These are phyloP conservation scores for Monomorium pharaonis DNA, from an alignment of 1,140 invertebrate genomes.

Conservation along the genomic window DNA sequence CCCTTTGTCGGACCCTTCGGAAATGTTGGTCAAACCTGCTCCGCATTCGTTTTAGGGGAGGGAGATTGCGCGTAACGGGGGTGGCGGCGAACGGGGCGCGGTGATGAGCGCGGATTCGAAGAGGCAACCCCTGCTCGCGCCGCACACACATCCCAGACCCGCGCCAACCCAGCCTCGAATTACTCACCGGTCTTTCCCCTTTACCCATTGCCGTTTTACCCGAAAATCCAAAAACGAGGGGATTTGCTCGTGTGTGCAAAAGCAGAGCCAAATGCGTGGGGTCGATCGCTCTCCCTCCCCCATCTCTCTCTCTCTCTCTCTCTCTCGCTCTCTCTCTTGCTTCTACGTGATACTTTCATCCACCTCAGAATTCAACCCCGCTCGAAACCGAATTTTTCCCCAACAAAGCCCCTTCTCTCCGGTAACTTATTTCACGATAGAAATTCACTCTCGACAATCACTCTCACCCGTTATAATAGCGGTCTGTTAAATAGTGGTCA, in stretches of 20 bases:
- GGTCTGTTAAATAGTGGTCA: neutral
- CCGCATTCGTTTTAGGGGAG: conserved; percentile 5
- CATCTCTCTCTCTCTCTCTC: conserved; percentile 8
- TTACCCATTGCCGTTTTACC: conserved; percentile 70
- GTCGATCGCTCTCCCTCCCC: conserved; percentile 38
- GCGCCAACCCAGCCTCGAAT: conserved; percentile 67
- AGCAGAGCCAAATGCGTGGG: conserved; percentile 61
- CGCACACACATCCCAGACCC: conserved; percentile 10
- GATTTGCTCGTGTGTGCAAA: conserved; percentile 68
- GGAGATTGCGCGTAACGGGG: conserved; percentile 63
- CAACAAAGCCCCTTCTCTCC: conserved; percentile 37
- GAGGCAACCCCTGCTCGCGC: conserved; percentile 50
- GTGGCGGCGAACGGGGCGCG: conserved; percentile 45
- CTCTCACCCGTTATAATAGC: conserved; percentile 35
- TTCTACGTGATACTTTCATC: conserved; percentile 36
- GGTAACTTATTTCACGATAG: conserved; percentile 47
- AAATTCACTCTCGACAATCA: conserved; percentile 43
- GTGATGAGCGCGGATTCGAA: conserved; percentile 60
- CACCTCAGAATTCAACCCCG: conserved; percentile 13
- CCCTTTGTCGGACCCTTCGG: conserved; percentile 59
- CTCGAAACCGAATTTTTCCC: conserved; percentile 39
- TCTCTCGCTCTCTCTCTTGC: conserved; percentile 13
- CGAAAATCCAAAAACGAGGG: conserved; percentile 74
- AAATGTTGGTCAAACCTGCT: conserved; percentile 73
- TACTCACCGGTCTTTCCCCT: conserved; percentile 72